A percentile compares a stretch with the other conserved stretches of the same genome.
These are phyloP conservation scores for Manis pentadactyla DNA, from an alignment of 2,797 vertebrate genomes.

Conservation along the genomic window DNA sequence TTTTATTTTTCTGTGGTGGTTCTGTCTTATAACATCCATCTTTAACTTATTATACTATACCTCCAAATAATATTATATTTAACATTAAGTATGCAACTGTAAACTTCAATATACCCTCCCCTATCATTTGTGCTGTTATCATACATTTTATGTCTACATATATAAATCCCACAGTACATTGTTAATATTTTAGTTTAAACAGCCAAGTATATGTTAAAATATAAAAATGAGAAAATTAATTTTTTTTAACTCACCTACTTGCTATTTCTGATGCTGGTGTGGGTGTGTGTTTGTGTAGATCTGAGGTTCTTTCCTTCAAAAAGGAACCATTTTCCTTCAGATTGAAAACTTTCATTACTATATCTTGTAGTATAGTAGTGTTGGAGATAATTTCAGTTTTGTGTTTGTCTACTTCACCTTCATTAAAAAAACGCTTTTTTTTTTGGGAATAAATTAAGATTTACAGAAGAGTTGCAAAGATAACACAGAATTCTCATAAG, in stretches of 20 bases:
- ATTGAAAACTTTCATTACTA: background rate
- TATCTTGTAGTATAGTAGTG: background rate
- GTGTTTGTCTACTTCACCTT: conserved; percentile 17
- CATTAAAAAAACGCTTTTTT: background rate
- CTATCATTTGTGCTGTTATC: background rate
- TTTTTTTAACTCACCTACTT: background rate
- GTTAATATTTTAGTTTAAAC: background rate
- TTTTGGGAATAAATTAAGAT: background rate
- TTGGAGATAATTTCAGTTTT: conserved; percentile 13
- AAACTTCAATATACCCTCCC: background rate
- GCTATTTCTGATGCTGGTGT: background rate
- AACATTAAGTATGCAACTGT: background rate
- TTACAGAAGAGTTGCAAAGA: conserved; percentile 19
- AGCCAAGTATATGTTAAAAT: conserved; percentile 21
- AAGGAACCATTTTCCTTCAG: conserved; percentile 17
- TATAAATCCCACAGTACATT: background rate
- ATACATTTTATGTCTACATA: background rate
- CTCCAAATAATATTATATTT: background rate
- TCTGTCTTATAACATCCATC: background rate
- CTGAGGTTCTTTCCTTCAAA: background rate
- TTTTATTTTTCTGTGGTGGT: background rate
- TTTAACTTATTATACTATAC: background rate
- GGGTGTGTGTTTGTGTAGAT: background rate
- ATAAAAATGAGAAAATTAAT: conserved; percentile 30
- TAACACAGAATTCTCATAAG: background rate